Percentiles rank a stretch among this genome's conserved stretches.
These are phyloP conservation scores for Eclectus roratus DNA, from an alignment of 2,113 vertebrate genomes.

Conservation along the genomic window DNA sequence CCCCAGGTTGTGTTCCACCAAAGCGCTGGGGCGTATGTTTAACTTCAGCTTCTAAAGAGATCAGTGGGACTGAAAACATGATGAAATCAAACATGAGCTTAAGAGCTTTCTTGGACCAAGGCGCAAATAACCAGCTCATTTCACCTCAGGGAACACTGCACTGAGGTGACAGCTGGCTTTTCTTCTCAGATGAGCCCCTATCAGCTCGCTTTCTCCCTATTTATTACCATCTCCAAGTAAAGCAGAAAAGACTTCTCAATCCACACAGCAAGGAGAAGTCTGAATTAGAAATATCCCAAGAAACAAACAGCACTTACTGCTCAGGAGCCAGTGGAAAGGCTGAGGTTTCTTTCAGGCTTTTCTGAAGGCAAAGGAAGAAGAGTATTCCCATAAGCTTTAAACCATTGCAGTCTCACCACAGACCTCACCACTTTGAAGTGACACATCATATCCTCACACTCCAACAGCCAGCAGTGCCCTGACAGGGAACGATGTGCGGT, in stretches of 20 bases:
- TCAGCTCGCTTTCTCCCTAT: not conserved
- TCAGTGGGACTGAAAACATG: not conserved
- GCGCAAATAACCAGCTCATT: not conserved
- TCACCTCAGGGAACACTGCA: not conserved
- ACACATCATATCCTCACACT: not conserved
- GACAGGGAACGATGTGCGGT: not conserved
- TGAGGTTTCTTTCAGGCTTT: not conserved
- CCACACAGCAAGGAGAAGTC: not conserved
- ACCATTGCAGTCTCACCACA: not conserved
- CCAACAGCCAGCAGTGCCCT: not conserved
- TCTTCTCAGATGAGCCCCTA: not conserved
- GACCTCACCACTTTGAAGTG: no score
- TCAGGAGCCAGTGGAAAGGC: not conserved
- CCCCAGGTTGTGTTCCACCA: not conserved
- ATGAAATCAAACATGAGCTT: conserved; percentile 14
- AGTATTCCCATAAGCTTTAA: not conserved
- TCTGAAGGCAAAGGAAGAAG: conserved; percentile 20
- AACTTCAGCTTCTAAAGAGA: not conserved
- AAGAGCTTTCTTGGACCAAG: conserved; percentile 38
- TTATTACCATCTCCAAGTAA: not conserved
- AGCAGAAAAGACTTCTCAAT: not conserved
- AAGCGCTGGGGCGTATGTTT: not conserved
- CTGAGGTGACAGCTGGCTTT: not conserved
- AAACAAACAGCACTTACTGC: conserved; percentile 37
- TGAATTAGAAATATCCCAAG: not conserved